Percentiles rank a stretch among this genome's conserved stretches.
phyloP scores from a whole-genome alignment of 2,888 invertebrate species.

The Netelia inedita region DNA sequence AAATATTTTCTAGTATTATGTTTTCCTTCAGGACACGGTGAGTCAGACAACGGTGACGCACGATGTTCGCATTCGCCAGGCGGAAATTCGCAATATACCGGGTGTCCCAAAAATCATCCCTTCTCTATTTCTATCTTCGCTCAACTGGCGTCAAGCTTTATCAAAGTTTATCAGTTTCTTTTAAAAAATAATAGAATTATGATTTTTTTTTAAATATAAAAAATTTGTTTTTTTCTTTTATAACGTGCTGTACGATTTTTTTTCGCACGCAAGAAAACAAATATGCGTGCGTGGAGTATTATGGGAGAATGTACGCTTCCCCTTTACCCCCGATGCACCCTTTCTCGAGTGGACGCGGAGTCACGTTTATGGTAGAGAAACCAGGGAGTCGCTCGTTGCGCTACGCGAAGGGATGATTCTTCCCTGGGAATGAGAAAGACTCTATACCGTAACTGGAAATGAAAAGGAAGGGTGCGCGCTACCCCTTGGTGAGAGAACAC shows the following conservation, averaged over 20 bases:
- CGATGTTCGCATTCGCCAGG: constrained; percentile 27
- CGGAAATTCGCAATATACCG: constrained; percentile 13
- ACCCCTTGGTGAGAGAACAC: constrained; percentile 25
- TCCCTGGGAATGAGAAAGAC: constrained; percentile 42
- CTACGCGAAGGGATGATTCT: constrained; percentile 30
- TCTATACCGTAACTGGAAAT: constrained; percentile 35
- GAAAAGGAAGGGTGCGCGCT: constrained; percentile 21
- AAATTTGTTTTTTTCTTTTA: not conserved
- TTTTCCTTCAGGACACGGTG: constrained; percentile 40
- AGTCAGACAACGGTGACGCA: constrained; percentile 36
- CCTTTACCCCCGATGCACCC: constrained; percentile 14
- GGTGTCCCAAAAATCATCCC: constrained; percentile 17
- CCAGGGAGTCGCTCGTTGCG: not conserved
- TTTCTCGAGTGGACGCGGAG: constrained; percentile 26
- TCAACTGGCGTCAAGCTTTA: too few relatives aligned
- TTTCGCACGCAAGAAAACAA: constrained; percentile 5
- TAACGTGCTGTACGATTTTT: constrained; percentile 9
- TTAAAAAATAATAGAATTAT: too few relatives aligned
- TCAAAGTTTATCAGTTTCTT: too few relatives aligned
- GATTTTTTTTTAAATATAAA: not conserved
- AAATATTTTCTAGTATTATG: not conserved
- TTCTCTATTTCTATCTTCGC: not conserved
- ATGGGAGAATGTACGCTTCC: constrained; percentile 11
- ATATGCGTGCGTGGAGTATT: constrained; percentile 4
- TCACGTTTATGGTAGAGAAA: constrained; percentile 37